Evolutionary conservation across 2,797 vertebrate genomes (phyloP).

Genomic region (Cyprinodon diabolis): DNA sequence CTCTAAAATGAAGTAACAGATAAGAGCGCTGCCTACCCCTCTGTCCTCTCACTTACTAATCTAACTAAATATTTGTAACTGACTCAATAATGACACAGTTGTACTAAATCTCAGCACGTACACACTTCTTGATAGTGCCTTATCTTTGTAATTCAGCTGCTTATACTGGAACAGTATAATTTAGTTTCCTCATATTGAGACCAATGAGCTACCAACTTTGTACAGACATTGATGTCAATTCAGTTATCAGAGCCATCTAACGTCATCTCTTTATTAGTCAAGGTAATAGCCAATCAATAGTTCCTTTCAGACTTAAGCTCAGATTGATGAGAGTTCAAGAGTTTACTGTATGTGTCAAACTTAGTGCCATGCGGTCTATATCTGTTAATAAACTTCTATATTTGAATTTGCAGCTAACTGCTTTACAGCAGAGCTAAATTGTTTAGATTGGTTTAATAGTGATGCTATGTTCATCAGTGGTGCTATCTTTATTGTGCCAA

Average conservation of each 20-base stretch:
- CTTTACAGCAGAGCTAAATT: not conserved
- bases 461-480: not conserved
- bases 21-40: not conserved
- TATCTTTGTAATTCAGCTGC: conserved; percentile 16
- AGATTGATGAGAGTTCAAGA: not conserved
- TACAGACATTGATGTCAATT: conserved; percentile 5
- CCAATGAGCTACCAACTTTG: not conserved
- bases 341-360: not conserved
- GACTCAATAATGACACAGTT: not conserved
- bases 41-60: not conserved
- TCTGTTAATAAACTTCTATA: conserved; percentile 6
- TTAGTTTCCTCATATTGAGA: conserved; percentile 7
- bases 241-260: conserved; percentile 29
- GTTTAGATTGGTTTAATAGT: not conserved
- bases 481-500: not conserved
- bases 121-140: not conserved
- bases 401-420: not conserved
- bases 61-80: not conserved
- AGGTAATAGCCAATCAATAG: conserved; percentile 35
- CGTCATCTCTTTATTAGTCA: conserved; percentile 28
- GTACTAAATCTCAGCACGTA: conserved; percentile 7
- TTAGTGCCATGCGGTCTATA: not conserved
- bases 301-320: conserved; percentile 31
- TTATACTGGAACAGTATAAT: not conserved
- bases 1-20: not conserved